A percentile compares a stretch with the other conserved stretches of the same genome.
These are phyloP conservation scores for Neoniphon sammara DNA, from an alignment of 2,797 vertebrate species.

Conservation along the genomic window DNA sequence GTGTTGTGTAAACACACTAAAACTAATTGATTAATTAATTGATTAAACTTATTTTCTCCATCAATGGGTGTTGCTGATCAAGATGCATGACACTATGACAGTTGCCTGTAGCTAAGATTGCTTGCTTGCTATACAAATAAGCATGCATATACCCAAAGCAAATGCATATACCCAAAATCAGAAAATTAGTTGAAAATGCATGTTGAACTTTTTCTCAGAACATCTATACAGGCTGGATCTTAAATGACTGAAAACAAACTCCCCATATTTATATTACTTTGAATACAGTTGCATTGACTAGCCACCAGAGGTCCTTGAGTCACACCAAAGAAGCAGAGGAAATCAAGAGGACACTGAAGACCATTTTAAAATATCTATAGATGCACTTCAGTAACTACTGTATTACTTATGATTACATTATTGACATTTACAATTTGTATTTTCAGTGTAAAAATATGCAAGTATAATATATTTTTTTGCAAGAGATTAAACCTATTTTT, in stretches of 20 bases:
- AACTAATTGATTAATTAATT: neutral
- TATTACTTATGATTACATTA: no score
- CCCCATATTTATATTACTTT: neutral
- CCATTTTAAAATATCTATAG: no score
- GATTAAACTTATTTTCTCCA: neutral
- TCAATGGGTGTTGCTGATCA: neutral
- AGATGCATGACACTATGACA: neutral
- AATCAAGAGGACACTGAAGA: neutral
- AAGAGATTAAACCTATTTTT: no score
- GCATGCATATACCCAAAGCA: neutral
- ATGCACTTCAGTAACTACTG: no score
- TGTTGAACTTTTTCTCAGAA: neutral
- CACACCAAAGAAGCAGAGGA: slow-evolving; percentile 1
- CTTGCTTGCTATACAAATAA: neutral
- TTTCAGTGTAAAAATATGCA: no score
- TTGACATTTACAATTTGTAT: no score
- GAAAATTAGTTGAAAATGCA: no score
- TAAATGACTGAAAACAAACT: neutral
- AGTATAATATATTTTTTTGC: no score
- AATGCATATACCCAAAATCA: neutral
- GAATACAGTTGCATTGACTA: slow-evolving; percentile 31
- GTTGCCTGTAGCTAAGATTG: neutral
- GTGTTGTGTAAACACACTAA: neutral
- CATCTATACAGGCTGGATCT: neutral
- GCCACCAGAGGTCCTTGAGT: slow-evolving; percentile 61